Conservation (phyloP, 2,888 invertebrate species). For the Eupithecia tripunctaria region DNA sequence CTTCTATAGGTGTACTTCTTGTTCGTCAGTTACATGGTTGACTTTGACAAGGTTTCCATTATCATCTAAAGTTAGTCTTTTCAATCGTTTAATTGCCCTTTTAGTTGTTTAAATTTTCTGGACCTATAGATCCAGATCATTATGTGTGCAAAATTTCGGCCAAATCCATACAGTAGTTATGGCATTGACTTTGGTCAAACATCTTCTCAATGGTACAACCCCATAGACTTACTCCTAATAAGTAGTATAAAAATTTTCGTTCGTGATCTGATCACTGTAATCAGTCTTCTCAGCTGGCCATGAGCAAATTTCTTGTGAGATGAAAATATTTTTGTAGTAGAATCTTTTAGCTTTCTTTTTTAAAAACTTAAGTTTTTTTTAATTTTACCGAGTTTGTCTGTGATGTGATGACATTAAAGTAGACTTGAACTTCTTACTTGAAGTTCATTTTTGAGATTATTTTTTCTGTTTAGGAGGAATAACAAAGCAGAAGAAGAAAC, state of each 20-base stretch:
- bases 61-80: slow-evolving; percentile 59
- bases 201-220: no score
- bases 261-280: no score
- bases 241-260: no score
- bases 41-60: slow-evolving; percentile 50
- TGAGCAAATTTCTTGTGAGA: no score
- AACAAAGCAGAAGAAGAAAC: slow-evolving; percentile 50
- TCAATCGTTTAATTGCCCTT: slow-evolving; percentile 57
- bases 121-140: no score
- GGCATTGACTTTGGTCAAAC: no score
- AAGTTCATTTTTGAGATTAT: neutral
- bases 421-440: neutral
- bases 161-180: no score
- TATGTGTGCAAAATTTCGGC: no score
- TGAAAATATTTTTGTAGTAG: no score
- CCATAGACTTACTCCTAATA: no score
- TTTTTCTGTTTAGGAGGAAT: slow-evolving; percentile 50
- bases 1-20: neutral
- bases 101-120: slow-evolving; percentile 34
- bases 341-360: no score
- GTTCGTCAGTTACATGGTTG: neutral
- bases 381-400: neutral
- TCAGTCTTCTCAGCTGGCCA: neutral
- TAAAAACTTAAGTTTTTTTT: neutral
- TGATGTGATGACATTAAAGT: neutral